Base-by-base conservation (phyloP, 2,113 vertebrate genomes). In the Ciconia boyciana region DNA sequence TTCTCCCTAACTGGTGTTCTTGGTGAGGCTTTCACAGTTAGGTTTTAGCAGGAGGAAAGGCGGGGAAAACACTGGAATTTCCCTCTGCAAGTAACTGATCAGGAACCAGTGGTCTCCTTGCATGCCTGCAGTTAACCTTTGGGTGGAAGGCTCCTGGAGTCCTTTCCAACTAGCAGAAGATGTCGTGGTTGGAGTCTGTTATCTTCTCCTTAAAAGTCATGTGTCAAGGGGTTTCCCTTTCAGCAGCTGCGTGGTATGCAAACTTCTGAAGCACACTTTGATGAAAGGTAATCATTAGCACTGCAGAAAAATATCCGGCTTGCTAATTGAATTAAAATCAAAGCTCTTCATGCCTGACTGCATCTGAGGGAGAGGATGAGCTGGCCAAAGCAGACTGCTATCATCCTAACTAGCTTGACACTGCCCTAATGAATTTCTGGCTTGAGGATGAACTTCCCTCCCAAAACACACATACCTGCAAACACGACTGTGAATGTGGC, bases 351-450 rank as follows among this genome's bases (percentile, higher is more conserved):
- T 44, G 44, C 36, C 12, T 77, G 43, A 16, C 24, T 93, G 20
- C 41, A 39, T 83, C 55, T 52, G 83, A 89, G 44, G 15, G 26
- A 70, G 19, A 81, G 48, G 46, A 74, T 29, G 48, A 82, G 52
- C 39, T 78, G 80, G 46, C n/a, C 24, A 25, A 44, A 90, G 64
- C 26, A 81, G 78, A 34, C 18, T 46, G 16, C 29, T 60, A 10
- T 43, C 1, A 4, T 44, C 24, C 0, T 3, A 81, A 79, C 24
- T 36, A 84, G 44, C 39, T 84, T 0, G 0, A 51, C 19, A 13
- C 2, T 48, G 24, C 7, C n/a, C 11, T 32, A 44, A 54, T 26
- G 48, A 66, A 77, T 92, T 78, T 87, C 72, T 92, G 69, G 48
- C 43, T 83, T 31, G 5, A 92, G 44, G 43, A 81, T 51, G 60